Evolutionary conservation across 2,797 vertebrate species (phyloP).

Genomic region (Malacoraja senta): DNA sequence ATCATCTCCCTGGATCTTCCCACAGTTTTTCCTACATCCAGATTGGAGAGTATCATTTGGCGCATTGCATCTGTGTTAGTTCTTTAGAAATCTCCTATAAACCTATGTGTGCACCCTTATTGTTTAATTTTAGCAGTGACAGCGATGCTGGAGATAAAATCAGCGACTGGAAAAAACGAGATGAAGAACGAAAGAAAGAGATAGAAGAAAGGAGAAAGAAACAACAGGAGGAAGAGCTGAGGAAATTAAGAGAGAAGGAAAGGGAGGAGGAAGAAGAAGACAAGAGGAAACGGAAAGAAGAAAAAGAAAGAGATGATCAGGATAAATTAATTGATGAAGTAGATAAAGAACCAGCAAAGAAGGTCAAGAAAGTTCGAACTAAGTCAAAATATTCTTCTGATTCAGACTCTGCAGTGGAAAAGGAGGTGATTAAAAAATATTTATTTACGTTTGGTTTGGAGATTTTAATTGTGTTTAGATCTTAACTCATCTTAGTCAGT

Average conservation of each 20-base stretch:
- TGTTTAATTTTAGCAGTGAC: slow-evolving; percentile 39
- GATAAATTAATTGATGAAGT: slow-evolving; percentile 70
- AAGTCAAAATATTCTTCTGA: slow-evolving; percentile 76
- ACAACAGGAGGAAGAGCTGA: slow-evolving; percentile 87
- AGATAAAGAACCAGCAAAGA: slow-evolving; percentile 49
- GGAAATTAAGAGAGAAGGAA: slow-evolving; percentile 78
- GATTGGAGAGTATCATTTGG: neutral
- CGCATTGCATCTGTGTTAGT: neutral
- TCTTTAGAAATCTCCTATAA: neutral
- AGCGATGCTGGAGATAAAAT: slow-evolving; percentile 81
- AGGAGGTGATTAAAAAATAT: slow-evolving; percentile 1
- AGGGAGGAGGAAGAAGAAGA: slow-evolving; percentile 82
- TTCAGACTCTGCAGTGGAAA: slow-evolving; percentile 66
- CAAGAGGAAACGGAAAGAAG: slow-evolving; percentile 47
- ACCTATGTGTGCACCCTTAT: neutral
- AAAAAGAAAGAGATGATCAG: slow-evolving; percentile 48
- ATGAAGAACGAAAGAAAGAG: slow-evolving; percentile 79
- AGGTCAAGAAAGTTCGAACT: slow-evolving; percentile 72
- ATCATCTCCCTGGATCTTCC: no score
- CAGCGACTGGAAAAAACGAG: slow-evolving; percentile 88
- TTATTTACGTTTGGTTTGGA: neutral
- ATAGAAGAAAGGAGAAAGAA: slow-evolving; percentile 84
- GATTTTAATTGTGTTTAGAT: neutral
- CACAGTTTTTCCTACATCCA: no score
- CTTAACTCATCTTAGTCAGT: neutral